phyloP scores from a whole-genome alignment of 2,113 vertebrate genomes.

The Dunckerocampus dactyliophorus region DNA sequence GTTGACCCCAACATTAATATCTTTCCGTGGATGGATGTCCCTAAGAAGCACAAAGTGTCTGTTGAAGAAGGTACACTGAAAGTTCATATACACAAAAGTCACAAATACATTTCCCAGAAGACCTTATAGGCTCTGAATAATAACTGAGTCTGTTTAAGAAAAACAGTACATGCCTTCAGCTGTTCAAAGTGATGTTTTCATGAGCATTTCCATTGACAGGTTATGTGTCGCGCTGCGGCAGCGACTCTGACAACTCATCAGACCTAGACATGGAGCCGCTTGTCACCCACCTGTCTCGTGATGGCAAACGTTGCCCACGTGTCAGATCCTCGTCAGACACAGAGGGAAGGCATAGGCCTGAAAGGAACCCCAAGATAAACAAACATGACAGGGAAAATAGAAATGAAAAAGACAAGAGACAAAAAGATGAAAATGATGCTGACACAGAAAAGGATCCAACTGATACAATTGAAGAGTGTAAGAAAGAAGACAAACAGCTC shows the following conservation, averaged over 20 bases:
- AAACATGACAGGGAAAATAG: constrained; percentile 27
- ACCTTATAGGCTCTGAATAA: neutral
- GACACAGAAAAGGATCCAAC: constrained; percentile 31
- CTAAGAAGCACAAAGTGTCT: constrained; percentile 79
- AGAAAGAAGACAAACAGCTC: constrained; percentile 14
- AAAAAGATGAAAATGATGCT: constrained; percentile 39
- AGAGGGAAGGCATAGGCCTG: constrained; percentile 46
- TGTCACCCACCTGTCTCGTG: constrained; percentile 26
- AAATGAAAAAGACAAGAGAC: constrained; percentile 23
- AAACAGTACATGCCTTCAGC: neutral
- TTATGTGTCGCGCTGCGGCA: constrained; percentile 87
- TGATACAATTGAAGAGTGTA: neutral
- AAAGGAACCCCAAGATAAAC: constrained; percentile 26
- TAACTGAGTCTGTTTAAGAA: neutral
- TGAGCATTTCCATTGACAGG: constrained; percentile 66
- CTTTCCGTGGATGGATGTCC: constrained; percentile 80
- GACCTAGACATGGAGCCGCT: constrained; percentile 77
- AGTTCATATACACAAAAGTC: neutral
- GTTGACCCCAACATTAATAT: constrained; percentile 78
- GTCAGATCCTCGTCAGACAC: constrained; percentile 52
- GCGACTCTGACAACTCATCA: constrained; percentile 88
- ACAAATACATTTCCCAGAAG: neutral
- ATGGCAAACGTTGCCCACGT: constrained; percentile 31
- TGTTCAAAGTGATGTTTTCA: neutral
- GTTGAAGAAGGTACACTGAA: constrained; percentile 85